phyloP scores from a whole-genome alignment of 2,888 invertebrate species.

The Lymantria monacha region DNA sequence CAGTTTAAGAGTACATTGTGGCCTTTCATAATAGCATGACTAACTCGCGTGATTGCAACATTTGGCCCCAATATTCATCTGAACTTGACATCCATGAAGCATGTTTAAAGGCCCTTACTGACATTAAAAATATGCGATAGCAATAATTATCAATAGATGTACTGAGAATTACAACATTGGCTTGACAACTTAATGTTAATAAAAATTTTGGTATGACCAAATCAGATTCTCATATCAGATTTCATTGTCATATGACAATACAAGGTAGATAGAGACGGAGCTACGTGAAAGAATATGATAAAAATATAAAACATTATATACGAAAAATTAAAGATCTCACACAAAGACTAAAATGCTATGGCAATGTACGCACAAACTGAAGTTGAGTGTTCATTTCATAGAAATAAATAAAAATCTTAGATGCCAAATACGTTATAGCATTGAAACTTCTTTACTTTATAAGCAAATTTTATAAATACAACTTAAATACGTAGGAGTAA shows the following conservation, averaged over 20 bases:
- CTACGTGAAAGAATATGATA: neutral
- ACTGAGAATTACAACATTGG: constrained; percentile 3
- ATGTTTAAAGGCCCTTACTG: constrained; percentile 37
- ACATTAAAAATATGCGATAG: constrained; percentile 6
- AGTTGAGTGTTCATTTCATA: too few species aligned
- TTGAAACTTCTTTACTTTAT: too few species aligned
- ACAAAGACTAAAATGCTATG: neutral
- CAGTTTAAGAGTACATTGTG: constrained; percentile 24
- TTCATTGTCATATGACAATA: neutral
- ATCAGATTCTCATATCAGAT: neutral
- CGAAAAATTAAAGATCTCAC: too few species aligned
- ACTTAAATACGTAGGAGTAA: too few species aligned
- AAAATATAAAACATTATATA: neutral
- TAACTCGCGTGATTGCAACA: constrained; percentile 53
- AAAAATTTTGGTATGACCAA: neutral
- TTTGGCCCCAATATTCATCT: constrained; percentile 52
- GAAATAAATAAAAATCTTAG: too few species aligned
- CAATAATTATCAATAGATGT: constrained; percentile 9
- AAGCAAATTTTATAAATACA: too few species aligned
- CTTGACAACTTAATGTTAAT: neutral
- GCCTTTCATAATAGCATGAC: constrained; percentile 49
- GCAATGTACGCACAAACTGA: too few species aligned
- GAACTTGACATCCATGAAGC: constrained; percentile 65
- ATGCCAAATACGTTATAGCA: too few species aligned
- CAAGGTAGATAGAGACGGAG: neutral